phyloP scores from a whole-genome alignment of 2,888 invertebrate genomes.

The Cyrtodaria siliqua region DNA sequence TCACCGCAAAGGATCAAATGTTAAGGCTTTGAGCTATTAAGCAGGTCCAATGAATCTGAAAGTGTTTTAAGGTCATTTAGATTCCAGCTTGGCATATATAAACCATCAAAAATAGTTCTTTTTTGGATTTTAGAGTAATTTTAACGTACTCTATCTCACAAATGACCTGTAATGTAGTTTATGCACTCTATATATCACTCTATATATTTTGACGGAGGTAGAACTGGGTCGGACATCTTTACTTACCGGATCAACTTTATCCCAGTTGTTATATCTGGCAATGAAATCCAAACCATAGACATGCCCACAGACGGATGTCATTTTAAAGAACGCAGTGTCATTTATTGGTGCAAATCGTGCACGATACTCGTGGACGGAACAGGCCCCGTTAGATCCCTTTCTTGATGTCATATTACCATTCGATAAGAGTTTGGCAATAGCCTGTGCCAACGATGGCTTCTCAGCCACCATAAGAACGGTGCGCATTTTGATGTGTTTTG shows the following conservation, averaged over 20 bases:
- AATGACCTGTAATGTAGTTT: no score
- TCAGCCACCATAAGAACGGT: conserved; percentile 97
- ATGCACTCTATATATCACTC: no score
- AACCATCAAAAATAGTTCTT: no score
- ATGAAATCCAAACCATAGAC: conserved; percentile 97
- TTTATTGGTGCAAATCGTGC: conserved; percentile 81
- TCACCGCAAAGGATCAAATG: no score
- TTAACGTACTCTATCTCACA: no score
- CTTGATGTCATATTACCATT: conserved; percentile 92
- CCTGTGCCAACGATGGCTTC: conserved; percentile 98
- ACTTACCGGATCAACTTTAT: conserved; percentile 96
- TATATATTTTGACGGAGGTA: no score
- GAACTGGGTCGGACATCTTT: no score
- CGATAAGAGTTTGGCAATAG: conserved; percentile 96
- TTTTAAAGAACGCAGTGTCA: conserved; percentile 88
- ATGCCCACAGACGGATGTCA: conserved; percentile 99
- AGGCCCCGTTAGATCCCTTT: conserved; percentile 96
- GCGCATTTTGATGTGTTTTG: conserved; percentile 76
- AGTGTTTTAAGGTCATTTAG: no score
- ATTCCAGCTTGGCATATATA: no score
- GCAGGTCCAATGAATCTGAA: no score
- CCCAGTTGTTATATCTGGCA: conserved; percentile 98
- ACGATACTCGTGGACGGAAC: conserved; percentile 97
- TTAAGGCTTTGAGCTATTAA: no score
- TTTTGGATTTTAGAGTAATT: no score